Percentiles rank a stretch among this genome's conserved stretches.
These are phyloP conservation scores for Psilanteris sp. DNA, from an alignment of 1,140 invertebrate genomes.

Conservation along the genomic window DNA sequence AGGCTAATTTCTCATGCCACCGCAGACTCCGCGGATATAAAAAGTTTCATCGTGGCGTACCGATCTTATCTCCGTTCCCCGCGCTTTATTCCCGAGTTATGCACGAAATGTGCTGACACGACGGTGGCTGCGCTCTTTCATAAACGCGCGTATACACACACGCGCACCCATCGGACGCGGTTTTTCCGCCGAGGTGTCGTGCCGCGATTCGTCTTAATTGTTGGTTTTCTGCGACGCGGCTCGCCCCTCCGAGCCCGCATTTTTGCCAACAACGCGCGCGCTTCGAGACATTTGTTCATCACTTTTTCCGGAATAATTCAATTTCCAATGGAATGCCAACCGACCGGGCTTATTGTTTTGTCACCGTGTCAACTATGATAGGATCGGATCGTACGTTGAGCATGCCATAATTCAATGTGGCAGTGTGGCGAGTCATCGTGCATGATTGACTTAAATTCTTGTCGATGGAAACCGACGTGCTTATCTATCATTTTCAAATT, in stretches of 20 bases:
- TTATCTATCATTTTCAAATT: slow-evolving; percentile 56
- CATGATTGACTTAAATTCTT: slow-evolving; percentile 60
- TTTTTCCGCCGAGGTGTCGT: slow-evolving; percentile 48
- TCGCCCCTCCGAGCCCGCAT: too few relatives aligned
- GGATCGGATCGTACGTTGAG: slow-evolving; percentile 24
- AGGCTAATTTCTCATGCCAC: slow-evolving; percentile 61
- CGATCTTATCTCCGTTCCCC: slow-evolving; percentile 44
- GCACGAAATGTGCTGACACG: slow-evolving; percentile 52
- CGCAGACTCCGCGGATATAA: slow-evolving; percentile 7
- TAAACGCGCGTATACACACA: slow-evolving; percentile 5
- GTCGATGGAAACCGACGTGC: slow-evolving; percentile 27
- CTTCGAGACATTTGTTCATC: too few relatives aligned
- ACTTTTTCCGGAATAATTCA: slow-evolving; percentile 27
- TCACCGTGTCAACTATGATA: slow-evolving; percentile 27
- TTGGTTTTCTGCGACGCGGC: too few relatives aligned
- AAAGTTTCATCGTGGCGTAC: slow-evolving; percentile 13
- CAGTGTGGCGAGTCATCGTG: slow-evolving; percentile 44
- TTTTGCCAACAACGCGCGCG: background rate
- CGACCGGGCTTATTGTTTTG: slow-evolving; percentile 23
- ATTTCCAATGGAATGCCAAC: slow-evolving; percentile 31
- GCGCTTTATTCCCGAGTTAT: slow-evolving; percentile 44
- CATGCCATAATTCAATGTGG: slow-evolving; percentile 43
- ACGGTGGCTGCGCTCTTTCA: slow-evolving; percentile 6
- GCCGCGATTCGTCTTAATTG: slow-evolving; percentile 49
- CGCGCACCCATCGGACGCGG: slow-evolving; percentile 5